These are phyloP conservation scores for Watsonalla binaria DNA, from an alignment of 2,888 invertebrate genomes.

Conservation along the genomic window DNA sequence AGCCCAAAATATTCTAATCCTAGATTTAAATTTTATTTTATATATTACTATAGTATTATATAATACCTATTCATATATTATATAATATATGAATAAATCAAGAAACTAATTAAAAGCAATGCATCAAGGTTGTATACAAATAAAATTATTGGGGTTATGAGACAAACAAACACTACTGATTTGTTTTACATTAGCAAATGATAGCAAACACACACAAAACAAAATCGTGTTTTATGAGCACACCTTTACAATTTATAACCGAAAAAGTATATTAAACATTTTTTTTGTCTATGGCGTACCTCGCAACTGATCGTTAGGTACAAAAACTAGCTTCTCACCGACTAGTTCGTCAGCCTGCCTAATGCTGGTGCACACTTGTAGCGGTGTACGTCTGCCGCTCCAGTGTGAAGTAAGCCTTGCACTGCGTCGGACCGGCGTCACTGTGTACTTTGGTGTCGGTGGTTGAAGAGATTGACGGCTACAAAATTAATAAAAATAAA, in stretches of 20 bases:
- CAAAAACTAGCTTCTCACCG: slow-evolving; percentile 26
- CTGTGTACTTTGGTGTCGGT: slow-evolving; percentile 40
- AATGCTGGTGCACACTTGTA: slow-evolving; percentile 32
- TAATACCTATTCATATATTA: too few relatives aligned
- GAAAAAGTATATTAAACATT: slow-evolving; percentile 4
- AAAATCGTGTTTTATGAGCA: too few relatives aligned
- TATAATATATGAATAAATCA: too few relatives aligned
- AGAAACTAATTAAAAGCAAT: too few relatives aligned
- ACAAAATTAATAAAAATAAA: slow-evolving; percentile 10
- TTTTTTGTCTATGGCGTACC: slow-evolving; percentile 30
- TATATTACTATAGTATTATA: too few relatives aligned
- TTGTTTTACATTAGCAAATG: too few relatives aligned
- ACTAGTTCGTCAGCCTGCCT: slow-evolving; percentile 30
- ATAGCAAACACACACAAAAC: too few relatives aligned
- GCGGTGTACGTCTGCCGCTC: slow-evolving; percentile 23
- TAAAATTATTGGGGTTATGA: too few relatives aligned
- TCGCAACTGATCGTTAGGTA: slow-evolving; percentile 35
- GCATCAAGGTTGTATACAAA: too few relatives aligned
- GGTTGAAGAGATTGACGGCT: slow-evolving; percentile 35
- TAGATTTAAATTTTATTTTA: too few relatives aligned
- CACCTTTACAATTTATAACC: neutral
- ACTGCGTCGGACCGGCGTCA: slow-evolving; percentile 74
- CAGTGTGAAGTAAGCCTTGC: slow-evolving; percentile 39
- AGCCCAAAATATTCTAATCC: too few relatives aligned
- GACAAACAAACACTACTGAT: too few relatives aligned